A percentile compares a stretch with the other conserved stretches of the same genome.
These are phyloP conservation scores for Drosophila ustulata DNA, from an alignment of 2,888 invertebrate species.

Conservation along the genomic window DNA sequence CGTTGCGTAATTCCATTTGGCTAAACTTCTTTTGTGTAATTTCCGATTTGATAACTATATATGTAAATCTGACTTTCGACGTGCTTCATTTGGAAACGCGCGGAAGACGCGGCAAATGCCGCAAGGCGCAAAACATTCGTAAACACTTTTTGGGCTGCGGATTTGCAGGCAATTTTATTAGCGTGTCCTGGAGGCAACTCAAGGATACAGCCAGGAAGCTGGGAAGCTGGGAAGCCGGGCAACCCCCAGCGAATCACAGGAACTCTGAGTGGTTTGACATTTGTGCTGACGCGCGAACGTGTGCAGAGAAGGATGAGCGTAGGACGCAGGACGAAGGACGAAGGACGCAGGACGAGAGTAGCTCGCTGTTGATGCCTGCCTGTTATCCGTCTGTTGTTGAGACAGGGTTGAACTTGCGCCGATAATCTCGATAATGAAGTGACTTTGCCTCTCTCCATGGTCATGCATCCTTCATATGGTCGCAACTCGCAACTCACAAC, in stretches of 20 bases:
- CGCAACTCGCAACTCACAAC: conserved; percentile 19
- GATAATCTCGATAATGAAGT: conserved; percentile 82
- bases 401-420: conserved; percentile 81
- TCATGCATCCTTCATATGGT: conserved; percentile 70
- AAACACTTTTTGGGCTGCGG: conserved; percentile 67
- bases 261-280: conserved; percentile 80
- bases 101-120: conserved; percentile 55
- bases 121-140: conserved; percentile 60
- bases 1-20: conserved; percentile 24
- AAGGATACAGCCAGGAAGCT: conserved; percentile 72
- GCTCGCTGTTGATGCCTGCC: conserved; percentile 8
- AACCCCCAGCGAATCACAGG: conserved; percentile 41
- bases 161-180: conserved; percentile 75
- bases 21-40: conserved; percentile 44
- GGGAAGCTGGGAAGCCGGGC: conserved; percentile 5
- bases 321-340: conserved; percentile 1
- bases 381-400: conserved; percentile 38
- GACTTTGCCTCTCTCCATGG: conserved; percentile 76
- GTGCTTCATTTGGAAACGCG: conserved; percentile 77
- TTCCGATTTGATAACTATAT: conserved; percentile 47
- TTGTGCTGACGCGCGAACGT: conserved; percentile 82
- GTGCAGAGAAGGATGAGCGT: conserved; percentile 68
- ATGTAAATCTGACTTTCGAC: conserved; percentile 70
- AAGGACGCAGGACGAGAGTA: neutral
- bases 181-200: conserved; percentile 72